A percentile compares a stretch with the other conserved stretches of the same genome.
These are phyloP conservation scores for Drosophila lowei DNA, from an alignment of 1,140 invertebrate species.

Conservation along the genomic window DNA sequence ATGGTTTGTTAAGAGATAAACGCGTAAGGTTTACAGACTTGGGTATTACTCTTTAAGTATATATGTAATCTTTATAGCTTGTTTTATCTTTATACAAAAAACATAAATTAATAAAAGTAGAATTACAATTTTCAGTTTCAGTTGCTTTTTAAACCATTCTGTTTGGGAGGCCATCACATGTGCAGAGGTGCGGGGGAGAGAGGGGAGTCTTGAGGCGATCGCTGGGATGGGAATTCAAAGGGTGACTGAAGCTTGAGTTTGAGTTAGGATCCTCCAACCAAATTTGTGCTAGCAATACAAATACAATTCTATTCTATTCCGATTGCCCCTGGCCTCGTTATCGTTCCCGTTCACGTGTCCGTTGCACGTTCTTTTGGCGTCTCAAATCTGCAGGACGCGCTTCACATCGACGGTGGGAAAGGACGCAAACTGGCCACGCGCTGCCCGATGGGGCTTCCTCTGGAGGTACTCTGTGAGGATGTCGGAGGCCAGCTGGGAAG, in stretches of 20 bases:
- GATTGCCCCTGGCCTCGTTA: constrained; percentile 28
- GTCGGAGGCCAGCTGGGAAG: constrained; percentile 72
- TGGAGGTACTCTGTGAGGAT: constrained; percentile 79
- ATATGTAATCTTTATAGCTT: constrained; percentile 41
- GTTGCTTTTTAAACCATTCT: constrained; percentile 18
- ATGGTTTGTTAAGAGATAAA: constrained; percentile 49
- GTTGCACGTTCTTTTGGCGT: no score
- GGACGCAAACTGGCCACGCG: constrained; percentile 69
- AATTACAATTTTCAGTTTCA: constrained; percentile 32
- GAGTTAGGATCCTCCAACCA: constrained; percentile 10
- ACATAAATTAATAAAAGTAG: constrained; percentile 59
- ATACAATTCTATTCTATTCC: constrained; percentile 48
- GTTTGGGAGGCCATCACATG: constrained; percentile 39
- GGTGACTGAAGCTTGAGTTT: neutral
- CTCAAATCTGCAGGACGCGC: constrained; percentile 72
- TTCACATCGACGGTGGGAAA: constrained; percentile 82
- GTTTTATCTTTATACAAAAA: constrained; percentile 44
- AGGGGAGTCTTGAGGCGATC: neutral
- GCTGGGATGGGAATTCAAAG: no score
- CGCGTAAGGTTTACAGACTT: constrained; percentile 23
- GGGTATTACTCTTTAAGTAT: constrained; percentile 19
- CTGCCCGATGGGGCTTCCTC: constrained; percentile 76
- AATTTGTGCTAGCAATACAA: constrained; percentile 54
- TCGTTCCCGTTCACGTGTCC: neutral
- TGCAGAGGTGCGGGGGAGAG: constrained; percentile 30